Evolutionary conservation across 2,797 vertebrate species (phyloP), one percentile per base, ranked within the genome.

Genomic region (Poeciliopsis presidionis): DNA sequence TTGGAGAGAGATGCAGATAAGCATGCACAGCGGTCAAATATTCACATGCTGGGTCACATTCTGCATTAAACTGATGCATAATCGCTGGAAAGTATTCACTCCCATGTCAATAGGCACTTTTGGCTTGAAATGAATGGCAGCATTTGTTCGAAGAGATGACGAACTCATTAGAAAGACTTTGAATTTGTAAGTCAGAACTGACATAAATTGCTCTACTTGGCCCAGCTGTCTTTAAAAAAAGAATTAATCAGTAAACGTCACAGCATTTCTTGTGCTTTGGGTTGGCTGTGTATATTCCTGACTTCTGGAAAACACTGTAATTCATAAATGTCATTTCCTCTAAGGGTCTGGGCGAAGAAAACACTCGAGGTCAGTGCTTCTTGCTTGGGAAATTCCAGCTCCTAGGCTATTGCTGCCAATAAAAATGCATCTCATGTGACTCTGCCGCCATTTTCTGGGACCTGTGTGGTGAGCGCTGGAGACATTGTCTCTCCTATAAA

Each of bases 31-130:
- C 84, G 90, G 93, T 94, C 93, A 94, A 94, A 92, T 91, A 94
- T 94, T 94, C 93, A 92, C 90, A 90, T 92, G 88, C 90, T 82
- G 89, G 93, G 94, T 95, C 94, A 95, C 93, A 95, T 94, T 94
- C 91, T 93, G 92, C 88, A 91, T 94, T 90, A 91, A 92, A 91
- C 84, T 87, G 76, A 85, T 85, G 92, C 82, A 94, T 95, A 95
- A 95, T 95, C 90, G 89, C 87, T 89, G 89, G 89, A 91, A 90
- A 90, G 85, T 81, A 92, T 92, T 93, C 91, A 87, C 85, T 90
- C 89, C 77, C 82, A 84, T 87, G 89, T 93, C 93, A 93, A 90
- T 88, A 80, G 93, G 81, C 81, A 91, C 87, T 90, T 89, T 90
- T 83, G 90, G 82, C 49, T 74, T 61, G 41, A 90, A 76, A 84